Evolutionary conservation across 2,888 invertebrate species (phyloP).

Genomic region (Cetonia aurata): DNA sequence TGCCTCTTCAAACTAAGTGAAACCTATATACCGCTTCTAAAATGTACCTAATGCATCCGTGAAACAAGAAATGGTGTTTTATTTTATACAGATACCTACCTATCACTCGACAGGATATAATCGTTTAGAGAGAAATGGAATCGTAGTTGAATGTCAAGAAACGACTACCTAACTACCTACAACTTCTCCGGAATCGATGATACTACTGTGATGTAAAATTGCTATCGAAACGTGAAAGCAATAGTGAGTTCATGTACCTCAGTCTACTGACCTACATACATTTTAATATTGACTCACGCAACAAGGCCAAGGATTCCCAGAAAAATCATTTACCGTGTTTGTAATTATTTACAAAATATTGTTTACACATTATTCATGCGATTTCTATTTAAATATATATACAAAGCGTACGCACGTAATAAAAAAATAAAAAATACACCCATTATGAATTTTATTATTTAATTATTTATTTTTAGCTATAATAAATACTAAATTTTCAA

Average conservation of each 20-base stretch:
- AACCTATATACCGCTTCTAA: slow-evolving; percentile 1
- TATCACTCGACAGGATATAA: neutral
- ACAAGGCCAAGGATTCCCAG: slow-evolving; percentile 51
- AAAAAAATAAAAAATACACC: no score
- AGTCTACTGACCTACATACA: slow-evolving; percentile 53
- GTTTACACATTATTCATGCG: slow-evolving; percentile 24
- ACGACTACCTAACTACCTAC: slow-evolving; percentile 7
- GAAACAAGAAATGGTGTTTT: slow-evolving; percentile 3
- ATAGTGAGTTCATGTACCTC: slow-evolving; percentile 54
- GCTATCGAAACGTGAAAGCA: slow-evolving; percentile 53
- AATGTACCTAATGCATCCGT: neutral
- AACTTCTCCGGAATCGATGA: slow-evolving; percentile 33
- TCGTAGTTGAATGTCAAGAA: slow-evolving; percentile 5
- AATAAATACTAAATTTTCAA: no score
- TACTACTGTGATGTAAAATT: slow-evolving; percentile 42
- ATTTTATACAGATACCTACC: neutral
- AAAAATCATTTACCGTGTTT: slow-evolving; percentile 41
- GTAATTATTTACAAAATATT: slow-evolving; percentile 45
- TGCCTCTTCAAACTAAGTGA: slow-evolving; percentile 5
- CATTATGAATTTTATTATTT: no score
- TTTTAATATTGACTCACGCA: slow-evolving; percentile 49
- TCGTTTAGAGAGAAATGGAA: slow-evolving; percentile 1
- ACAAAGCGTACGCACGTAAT: no score
- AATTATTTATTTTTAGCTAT: no score
- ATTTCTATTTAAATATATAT: neutral